Evolutionary conservation across 92 coral and sea anemone genomes (phyloP).

Genomic region (Actinostola sp.): DNA sequence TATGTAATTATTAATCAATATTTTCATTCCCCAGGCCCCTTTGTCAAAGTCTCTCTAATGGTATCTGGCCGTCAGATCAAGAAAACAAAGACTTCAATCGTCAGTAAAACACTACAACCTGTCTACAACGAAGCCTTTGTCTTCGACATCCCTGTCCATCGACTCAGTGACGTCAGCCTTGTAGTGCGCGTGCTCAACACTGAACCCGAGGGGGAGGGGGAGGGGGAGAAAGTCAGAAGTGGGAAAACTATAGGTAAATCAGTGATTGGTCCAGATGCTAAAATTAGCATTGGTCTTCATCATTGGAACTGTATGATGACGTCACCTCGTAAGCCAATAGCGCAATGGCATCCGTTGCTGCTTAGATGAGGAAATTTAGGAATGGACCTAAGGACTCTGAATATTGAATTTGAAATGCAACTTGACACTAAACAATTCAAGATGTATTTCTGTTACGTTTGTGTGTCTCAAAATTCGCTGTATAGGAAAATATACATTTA

Average conservation of each 20-base stretch:
- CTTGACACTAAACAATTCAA: too few species aligned
- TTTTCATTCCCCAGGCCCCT: conserved; percentile 61
- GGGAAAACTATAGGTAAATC: conserved; percentile 74
- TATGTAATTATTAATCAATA: background rate
- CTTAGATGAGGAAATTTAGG: conserved; percentile 12
- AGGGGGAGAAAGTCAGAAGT: conserved; percentile 13
- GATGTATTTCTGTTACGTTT: too few species aligned
- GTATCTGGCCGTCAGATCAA: conserved; percentile 90
- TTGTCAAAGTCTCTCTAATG: conserved; percentile 91
- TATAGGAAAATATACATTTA: too few species aligned
- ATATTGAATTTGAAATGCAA: too few species aligned
- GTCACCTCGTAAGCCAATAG: conserved; percentile 96
- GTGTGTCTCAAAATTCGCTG: too few species aligned
- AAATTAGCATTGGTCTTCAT: conserved; percentile 90
- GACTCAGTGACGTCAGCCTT: conserved; percentile 93
- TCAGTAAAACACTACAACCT: conserved; percentile 73
- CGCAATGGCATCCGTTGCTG: conserved; percentile 96
- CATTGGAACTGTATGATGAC: conserved; percentile 99
- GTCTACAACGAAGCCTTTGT: conserved; percentile 98
- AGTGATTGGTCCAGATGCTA: conserved; percentile 86
- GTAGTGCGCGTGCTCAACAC: conserved; percentile 85
- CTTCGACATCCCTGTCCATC: conserved; percentile 93
- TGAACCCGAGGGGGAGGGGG: conserved; percentile 19
- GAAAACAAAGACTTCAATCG: conserved; percentile 94
- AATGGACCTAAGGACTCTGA: background rate